Evolutionary conservation across 2,888 invertebrate species (phyloP), one percentile per base, ranked within the genome.

Genomic region (Caenorhabditis sp.): DNA sequence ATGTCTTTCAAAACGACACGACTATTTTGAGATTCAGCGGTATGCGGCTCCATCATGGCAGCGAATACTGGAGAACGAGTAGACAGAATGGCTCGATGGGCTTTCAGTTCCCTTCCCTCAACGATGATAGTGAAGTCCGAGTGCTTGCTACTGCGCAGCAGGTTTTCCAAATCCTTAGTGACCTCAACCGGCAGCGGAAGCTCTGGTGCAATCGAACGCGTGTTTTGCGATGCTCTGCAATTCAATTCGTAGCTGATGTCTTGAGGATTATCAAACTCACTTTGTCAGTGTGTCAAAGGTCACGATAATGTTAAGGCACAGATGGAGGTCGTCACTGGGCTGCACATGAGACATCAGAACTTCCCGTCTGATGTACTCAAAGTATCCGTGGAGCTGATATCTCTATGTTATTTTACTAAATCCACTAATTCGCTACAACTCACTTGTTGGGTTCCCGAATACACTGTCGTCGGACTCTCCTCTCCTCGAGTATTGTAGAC

Each of bases 291-390:
- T 90, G 70, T 91, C 91, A 56, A 90, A 90, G 8, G 89, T 89
- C 40, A 91, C 86, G 11, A 88, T 88, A 40, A 91, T 87, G n/a
- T 78, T 87, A 50, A 90, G 78, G 22, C 85, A 82, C 24, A 91
- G 83, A 50, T 88, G 87, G 5, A 91, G 85, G 50, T 91, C 91
- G 65, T 91, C 91, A 22, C 76, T 64, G 11, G 87, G 87, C 55
- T 81, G 79, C 22, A 88, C 69, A 64, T 88, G 88, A 13, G 72
- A 76, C 5, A 91, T 74, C 15, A 91, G 83, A 24, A 88, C 74
- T 65, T 91, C 91, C n/a, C 91, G 83, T 28, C 91, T 83, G 53
- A 91, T 91, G 77, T 91, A 91, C 78, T 91, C 91, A 53, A 91
- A 91, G 68, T 91, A 91, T 11, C 91, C 90, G 68, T 90, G 91